Evolutionary conservation across 2,797 vertebrate genomes (phyloP).

Genomic region (Sciurus vulgaris): DNA sequence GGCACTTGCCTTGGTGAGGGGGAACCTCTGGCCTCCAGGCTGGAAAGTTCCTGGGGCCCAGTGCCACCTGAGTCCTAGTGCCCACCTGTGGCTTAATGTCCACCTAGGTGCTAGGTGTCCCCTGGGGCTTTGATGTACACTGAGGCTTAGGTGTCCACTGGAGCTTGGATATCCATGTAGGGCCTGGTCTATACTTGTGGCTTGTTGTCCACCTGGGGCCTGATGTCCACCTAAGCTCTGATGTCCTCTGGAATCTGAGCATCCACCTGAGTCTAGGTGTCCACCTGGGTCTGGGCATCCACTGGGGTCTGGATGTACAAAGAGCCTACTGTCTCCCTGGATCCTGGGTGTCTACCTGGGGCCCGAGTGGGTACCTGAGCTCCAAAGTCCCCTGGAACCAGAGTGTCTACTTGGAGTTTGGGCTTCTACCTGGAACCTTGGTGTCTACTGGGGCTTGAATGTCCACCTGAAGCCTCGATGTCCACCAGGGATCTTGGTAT

Average conservation of each 20-base stretch:
- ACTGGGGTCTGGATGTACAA: background rate
- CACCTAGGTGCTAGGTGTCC: background rate
- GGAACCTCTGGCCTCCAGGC: background rate
- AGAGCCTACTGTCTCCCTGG: background rate
- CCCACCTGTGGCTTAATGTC: background rate
- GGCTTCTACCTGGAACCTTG: background rate
- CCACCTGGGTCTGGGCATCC: background rate
- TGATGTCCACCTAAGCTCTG: background rate
- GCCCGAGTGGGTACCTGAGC: fast-evolving
- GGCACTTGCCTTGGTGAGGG: background rate
- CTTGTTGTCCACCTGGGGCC: background rate
- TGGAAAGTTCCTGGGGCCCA: too few species aligned
- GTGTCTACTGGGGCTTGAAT: background rate
- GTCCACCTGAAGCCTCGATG: background rate
- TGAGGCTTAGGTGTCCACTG: background rate
- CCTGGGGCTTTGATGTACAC: too few species aligned
- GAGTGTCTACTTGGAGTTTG: background rate
- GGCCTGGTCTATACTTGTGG: background rate
- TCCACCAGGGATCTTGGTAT: too few species aligned
- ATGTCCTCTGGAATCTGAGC: background rate
- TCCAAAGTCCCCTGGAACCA: too few species aligned
- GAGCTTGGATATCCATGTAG: too few species aligned
- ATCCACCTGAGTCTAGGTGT: background rate
- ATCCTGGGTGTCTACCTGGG: too few species aligned
- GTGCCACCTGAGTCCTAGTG: fast-evolving